Evolutionary conservation across 2,797 vertebrate species (phyloP), one percentile per base, ranked within the genome.

Genomic region (Catostomus latipinnis): DNA sequence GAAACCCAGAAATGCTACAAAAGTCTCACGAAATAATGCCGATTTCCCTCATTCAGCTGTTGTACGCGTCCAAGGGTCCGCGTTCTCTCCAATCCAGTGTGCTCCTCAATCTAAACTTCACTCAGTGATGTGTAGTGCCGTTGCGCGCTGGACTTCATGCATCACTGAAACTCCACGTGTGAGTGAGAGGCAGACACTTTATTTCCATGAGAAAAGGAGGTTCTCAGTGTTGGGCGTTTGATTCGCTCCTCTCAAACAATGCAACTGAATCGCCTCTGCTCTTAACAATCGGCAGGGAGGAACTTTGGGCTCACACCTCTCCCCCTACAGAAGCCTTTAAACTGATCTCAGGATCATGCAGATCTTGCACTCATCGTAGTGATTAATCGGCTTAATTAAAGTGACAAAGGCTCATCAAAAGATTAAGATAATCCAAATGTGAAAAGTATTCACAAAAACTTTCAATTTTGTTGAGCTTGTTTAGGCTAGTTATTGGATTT

Each of bases 241-340:
- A 92, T 93, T 88, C 88, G 87, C 85, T 89, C 82, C 86, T 76
- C 89, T 84, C 68, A 70, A 90, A 93, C 93, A 93, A 92, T 92
- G 90, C 89, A 90, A 88, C 91, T 90, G 89, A 91, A 90, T 89
- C 83, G 83, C 72, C 84, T 78, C 88, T 77, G 86, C 81, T 73
- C 50, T 76, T 87, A 76, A 84, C 81, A 75, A 88, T 91, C 80
- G 71, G 85, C 18, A 82, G 87, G 92, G 93, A 92, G 91, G 92
- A 84, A 90, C 90, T 90, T 34, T 61, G 65, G 72, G 58, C 82
- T 34, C 85, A 54, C 63, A 22, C 79, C 62, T 67, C 72, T 69
- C 60, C 73, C 52, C 65, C 16, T 57, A 3, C 5, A 14, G 7
- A 65, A 48, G 6, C 8, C 43, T 34, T 3, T 34, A 4, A 34